phyloP scores from a whole-genome alignment of 2,113 vertebrate genomes.

The Tor tambroides region DNA sequence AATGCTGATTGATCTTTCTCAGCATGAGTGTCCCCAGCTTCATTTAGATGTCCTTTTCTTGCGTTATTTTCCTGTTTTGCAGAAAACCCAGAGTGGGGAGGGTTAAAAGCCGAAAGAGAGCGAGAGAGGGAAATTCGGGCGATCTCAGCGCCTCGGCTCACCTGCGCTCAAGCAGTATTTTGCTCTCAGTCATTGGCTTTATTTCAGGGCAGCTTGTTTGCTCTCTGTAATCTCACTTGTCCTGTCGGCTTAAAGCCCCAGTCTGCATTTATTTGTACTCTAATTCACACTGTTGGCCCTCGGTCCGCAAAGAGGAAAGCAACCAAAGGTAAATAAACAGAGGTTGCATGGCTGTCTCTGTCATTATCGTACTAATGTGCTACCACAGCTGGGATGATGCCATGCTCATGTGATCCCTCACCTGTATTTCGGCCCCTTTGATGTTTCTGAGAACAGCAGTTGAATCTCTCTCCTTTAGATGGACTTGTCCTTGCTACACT shows the following conservation, averaged over 20 bases:
- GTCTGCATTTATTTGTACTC: slow-evolving; percentile 33
- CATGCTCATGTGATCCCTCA: not conserved
- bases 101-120: slow-evolving; percentile 87
- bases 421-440: not conserved
- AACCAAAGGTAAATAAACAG: slow-evolving; percentile 32
- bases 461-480: not conserved
- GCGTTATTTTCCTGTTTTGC: slow-evolving; percentile 75
- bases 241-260: not conserved
- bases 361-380: slow-evolving; percentile 35
- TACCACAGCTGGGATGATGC: not conserved
- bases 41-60: slow-evolving; percentile 41
- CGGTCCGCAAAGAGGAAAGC: slow-evolving; percentile 10
- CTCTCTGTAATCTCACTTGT: slow-evolving; percentile 29
- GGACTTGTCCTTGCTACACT: not conserved
- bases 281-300: slow-evolving; percentile 9
- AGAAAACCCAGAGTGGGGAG: slow-evolving; percentile 86
- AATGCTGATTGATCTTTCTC: slow-evolving; percentile 33
- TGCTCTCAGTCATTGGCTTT: slow-evolving; percentile 52
- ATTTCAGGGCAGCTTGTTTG: slow-evolving; percentile 49
- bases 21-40: slow-evolving; percentile 37
- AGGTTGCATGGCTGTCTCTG: slow-evolving; percentile 27
- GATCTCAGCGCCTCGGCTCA: slow-evolving; percentile 34
- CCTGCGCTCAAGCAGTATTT: slow-evolving; percentile 64
- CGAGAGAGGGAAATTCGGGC: slow-evolving; percentile 84
- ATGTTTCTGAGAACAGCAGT: not conserved